Conservation (phyloP, 92 coral and sea anemone genomes). For the Epizoanthus stellaris region DNA sequence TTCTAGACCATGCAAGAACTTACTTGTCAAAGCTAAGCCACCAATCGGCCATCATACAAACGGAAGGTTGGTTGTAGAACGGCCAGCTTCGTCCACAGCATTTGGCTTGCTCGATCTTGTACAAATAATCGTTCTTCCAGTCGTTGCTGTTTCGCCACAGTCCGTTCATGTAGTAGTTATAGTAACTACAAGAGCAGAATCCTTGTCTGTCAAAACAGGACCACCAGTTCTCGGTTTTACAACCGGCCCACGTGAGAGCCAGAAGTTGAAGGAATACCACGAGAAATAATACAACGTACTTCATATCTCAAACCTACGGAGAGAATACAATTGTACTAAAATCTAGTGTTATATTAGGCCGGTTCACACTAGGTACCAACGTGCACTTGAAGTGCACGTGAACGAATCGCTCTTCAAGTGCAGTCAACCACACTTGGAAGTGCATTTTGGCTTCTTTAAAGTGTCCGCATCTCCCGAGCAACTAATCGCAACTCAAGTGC, state of each 20-base stretch:
- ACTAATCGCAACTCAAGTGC: too few species aligned
- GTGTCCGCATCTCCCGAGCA: too few species aligned
- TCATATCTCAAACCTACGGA: too few species aligned
- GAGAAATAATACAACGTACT: too few species aligned
- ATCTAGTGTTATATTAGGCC: too few species aligned
- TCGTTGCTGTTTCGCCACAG: not conserved
- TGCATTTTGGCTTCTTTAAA: too few species aligned
- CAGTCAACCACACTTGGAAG: too few species aligned
- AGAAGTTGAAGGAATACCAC: not conserved
- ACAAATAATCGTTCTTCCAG: not conserved
- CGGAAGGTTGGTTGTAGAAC: slow-evolving; percentile 13
- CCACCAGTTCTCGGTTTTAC: slow-evolving; percentile 1
- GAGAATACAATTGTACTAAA: too few species aligned
- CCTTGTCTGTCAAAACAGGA: slow-evolving; percentile 8
- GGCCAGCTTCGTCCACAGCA: slow-evolving; percentile 23
- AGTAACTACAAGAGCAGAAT: not conserved
- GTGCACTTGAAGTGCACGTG: too few species aligned
- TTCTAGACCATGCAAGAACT: not conserved
- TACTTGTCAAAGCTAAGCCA: slow-evolving; percentile 23
- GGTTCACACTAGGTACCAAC: too few species aligned
- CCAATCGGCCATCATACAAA: slow-evolving; percentile 39
- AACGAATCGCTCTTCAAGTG: too few species aligned
- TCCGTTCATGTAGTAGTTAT: slow-evolving; percentile 3
- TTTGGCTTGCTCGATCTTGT: slow-evolving; percentile 1
- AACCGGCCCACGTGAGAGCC: slow-evolving; percentile 16